Conservation (phyloP, 2,797 vertebrate genomes). For the Syndactyla subalaris region DNA sequence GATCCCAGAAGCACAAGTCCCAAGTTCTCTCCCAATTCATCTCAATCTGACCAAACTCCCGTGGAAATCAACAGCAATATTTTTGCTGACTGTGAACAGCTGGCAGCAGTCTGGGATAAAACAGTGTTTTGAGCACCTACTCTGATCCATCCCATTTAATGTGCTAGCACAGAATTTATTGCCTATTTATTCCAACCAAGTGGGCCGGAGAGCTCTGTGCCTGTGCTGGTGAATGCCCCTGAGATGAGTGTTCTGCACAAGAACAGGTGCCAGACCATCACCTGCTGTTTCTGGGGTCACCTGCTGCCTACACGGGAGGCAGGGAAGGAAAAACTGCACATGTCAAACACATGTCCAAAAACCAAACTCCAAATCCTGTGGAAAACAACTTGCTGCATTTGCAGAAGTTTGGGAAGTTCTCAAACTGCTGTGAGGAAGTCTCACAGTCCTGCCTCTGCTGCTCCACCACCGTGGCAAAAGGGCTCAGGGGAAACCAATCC, state of each 20-base stretch:
- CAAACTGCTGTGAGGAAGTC: not conserved
- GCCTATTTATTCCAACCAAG: not conserved
- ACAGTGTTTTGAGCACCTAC: not conserved
- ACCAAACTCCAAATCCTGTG: not conserved
- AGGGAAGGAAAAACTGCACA: not conserved
- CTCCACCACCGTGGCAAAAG: not conserved
- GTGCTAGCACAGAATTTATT: not conserved
- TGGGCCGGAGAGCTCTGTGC: not conserved
- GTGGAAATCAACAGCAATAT: not conserved
- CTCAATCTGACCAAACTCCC: not conserved
- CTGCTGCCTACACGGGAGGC: fast-evolving
- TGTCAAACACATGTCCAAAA: not conserved
- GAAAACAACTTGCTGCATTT: not conserved
- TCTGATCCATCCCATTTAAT: not conserved
- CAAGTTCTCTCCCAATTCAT: not conserved
- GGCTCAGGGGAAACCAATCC: not conserved
- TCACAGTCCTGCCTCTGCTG: not conserved
- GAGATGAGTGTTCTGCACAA: not conserved
- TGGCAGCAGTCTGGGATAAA: not conserved
- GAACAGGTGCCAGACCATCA: not conserved
- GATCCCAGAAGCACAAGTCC: not conserved
- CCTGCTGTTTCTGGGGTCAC: not conserved
- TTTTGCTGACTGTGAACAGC: conserved; percentile 9
- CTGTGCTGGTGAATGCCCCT: not conserved
- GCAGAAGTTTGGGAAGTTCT: not conserved